Conservation (phyloP, 2,113 vertebrate genomes). For the Danionella cerebrum region DNA sequence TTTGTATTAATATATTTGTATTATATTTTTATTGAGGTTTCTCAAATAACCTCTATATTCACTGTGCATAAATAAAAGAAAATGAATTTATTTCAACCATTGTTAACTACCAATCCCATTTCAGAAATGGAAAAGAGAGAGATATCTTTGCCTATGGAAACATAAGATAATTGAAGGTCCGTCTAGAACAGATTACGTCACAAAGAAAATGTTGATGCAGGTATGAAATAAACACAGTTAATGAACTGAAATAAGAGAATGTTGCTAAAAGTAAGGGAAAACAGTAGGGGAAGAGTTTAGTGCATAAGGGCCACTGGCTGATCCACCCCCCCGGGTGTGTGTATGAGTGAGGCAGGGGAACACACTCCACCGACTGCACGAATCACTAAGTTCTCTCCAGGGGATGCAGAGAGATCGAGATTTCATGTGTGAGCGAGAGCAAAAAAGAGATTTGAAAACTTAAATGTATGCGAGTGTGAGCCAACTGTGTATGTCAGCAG, state of each 20-base stretch:
- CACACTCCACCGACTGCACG: slow-evolving; percentile 48
- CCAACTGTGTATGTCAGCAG: slow-evolving; percentile 19
- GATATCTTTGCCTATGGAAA: too few relatives aligned
- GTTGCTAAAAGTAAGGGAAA: slow-evolving; percentile 24
- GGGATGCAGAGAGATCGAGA: slow-evolving; percentile 32
- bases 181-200: neutral
- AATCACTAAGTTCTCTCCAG: slow-evolving; percentile 43
- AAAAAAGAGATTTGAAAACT: neutral
- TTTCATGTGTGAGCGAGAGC: slow-evolving; percentile 21
- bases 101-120: too few relatives aligned
- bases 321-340: slow-evolving; percentile 27
- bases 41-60: too few relatives aligned
- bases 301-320: slow-evolving; percentile 39
- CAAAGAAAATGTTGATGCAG: neutral
- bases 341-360: slow-evolving; percentile 23
- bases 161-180: neutral
- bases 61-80: too few relatives aligned
- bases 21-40: too few relatives aligned
- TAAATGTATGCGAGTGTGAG: slow-evolving; percentile 31
- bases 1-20: too few relatives aligned
- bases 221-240: neutral
- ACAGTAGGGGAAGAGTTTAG: slow-evolving; percentile 29
- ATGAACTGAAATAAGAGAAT: slow-evolving; percentile 10
- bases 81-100: too few relatives aligned
- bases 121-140: too few relatives aligned